Conservation (phyloP, 2,888 invertebrate genomes). For the Dynastes grantii region DNA sequence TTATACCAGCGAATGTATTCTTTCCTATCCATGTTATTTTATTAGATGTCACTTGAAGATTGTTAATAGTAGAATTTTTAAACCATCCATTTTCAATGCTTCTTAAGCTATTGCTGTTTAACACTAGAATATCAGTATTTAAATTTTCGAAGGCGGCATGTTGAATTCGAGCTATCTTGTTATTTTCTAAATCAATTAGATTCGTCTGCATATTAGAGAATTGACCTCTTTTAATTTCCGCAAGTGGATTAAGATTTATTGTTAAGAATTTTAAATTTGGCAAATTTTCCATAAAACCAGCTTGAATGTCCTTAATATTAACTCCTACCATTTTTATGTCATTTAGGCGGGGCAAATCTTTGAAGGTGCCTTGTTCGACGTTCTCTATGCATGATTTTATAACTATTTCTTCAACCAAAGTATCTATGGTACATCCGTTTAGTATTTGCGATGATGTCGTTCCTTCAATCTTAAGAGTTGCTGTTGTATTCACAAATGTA, state of each 20-base stretch:
- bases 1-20: conserved; percentile 27
- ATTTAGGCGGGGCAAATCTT: conserved; percentile 12
- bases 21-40: conserved; percentile 26
- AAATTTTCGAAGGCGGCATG: conserved; percentile 32
- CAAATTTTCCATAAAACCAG: conserved; percentile 24
- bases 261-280: conserved; percentile 25
- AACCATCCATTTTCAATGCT: conserved; percentile 41
- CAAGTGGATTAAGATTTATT: conserved; percentile 27
- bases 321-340: conserved; percentile 15
- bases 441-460: conserved; percentile 6
- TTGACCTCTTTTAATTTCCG: conserved; percentile 15
- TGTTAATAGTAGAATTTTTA: conserved; percentile 34
- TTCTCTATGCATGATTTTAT: conserved; percentile 18
- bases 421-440: conserved; percentile 18
- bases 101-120: conserved; percentile 40
- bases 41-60: conserved; percentile 33
- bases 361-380: conserved; percentile 28
- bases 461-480: background rate
- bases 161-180: conserved; percentile 22
- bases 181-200: conserved; percentile 16
- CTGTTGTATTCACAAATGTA: conserved; percentile 31
- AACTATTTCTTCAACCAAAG: conserved; percentile 9
- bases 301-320: conserved; percentile 21
- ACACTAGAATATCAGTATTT: conserved; percentile 9
- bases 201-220: conserved; percentile 9